These are phyloP conservation scores for Trematocara macrostoma DNA, from an alignment of 2,113 vertebrate genomes.

Conservation along the genomic window DNA sequence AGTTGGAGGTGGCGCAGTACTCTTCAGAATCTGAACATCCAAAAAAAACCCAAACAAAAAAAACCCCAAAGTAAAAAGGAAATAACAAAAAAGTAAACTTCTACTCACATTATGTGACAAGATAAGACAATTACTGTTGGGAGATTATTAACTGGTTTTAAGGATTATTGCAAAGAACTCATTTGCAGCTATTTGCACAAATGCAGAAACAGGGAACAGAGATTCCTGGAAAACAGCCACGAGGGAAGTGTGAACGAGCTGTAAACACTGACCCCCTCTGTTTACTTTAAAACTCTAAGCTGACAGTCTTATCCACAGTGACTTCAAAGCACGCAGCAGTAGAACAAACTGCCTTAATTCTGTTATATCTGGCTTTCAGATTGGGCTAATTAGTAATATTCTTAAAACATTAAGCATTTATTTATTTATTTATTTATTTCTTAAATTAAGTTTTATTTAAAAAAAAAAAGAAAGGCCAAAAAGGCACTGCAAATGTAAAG, in stretches of 20 bases:
- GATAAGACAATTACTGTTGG: background rate
- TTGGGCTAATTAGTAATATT: background rate
- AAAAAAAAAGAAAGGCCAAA: background rate
- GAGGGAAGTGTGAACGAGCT: background rate
- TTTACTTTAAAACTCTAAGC: background rate
- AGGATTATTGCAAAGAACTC: constrained; percentile 1
- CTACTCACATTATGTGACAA: background rate
- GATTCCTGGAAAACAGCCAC: constrained; percentile 24
- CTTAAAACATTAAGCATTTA: background rate
- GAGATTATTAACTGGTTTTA: constrained; percentile 6
- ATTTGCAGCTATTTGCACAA: constrained; percentile 14
- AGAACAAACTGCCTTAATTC: background rate
- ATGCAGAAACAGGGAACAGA: background rate
- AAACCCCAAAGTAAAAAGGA: background rate
- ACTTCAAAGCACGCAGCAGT: background rate
- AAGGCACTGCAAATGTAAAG: accelerated
- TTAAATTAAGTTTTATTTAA: accelerated
- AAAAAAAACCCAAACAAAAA: background rate
- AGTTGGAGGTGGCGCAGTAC: background rate
- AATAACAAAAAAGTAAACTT: background rate
- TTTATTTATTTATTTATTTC: background rate
- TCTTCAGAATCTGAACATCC: background rate
- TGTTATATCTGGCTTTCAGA: background rate
- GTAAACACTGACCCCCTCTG: background rate
- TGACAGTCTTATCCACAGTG: background rate